Base-by-base conservation (phyloP, 2,113 vertebrate genomes). In the Myrmecobius fasciatus region DNA sequence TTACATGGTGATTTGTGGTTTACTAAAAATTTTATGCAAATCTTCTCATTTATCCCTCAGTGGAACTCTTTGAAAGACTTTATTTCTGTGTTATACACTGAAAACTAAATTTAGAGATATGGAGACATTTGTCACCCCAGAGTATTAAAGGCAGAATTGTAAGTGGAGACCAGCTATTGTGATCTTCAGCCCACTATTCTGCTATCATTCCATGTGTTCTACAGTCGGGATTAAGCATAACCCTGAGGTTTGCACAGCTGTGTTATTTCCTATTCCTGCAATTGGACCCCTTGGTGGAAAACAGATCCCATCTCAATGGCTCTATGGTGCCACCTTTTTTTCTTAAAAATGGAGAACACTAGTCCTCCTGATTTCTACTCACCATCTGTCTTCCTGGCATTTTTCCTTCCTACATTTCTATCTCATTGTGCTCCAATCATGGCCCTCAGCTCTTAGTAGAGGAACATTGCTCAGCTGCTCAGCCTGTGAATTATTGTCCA, bases 301-400 rank as follows among this genome's bases (percentile, higher is more conserved):
- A 12, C 60, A 67, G 31, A 67, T 36, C 31, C n/a, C n/a, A 43
- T 83, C 17, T 22, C 22, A 2, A 83, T 22, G 17, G 67, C 5
- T 43, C 67, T 10, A 83, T 24, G 67, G 36, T 43, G n/a, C 20
- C n/a, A 83, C n/a, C 67, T 83, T 83, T 83, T 83, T 43, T 24
- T n/a, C 67, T n/a, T 83, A n/a, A 83, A 83, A 83, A n/a, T 83
- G 24, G 67, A 83, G 36, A 83, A 83, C 43, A 83, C 43, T 83
- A n/a, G 1, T 6, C 7, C 48, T 0, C 26, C 0, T 0, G 17
- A 25, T 0, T 2, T 24, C 52, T 2, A 4, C 1, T 14, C 0
- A 0, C 46, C 49, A 7, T 91, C 43, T 11, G 12, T 93, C 94
- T 92, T 90, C 49, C 0, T 10, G 31, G 53, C 36, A 83, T 0